These are phyloP conservation scores for Microplitis mediator DNA, from an alignment of 1,140 invertebrate species.

Conservation along the genomic window DNA sequence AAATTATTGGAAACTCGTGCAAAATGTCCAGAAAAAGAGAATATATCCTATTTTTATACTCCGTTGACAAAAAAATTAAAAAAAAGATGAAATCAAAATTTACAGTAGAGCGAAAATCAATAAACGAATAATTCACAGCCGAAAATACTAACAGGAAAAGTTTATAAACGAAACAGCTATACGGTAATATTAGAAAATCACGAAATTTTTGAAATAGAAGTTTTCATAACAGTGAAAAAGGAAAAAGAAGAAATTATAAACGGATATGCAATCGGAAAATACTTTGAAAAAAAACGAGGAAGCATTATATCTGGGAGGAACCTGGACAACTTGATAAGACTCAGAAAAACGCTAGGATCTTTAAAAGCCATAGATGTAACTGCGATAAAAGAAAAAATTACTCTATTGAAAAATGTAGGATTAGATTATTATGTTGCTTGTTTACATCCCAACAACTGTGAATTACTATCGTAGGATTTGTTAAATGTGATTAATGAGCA, in stretches of 20 bases:
- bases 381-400: slow-evolving; percentile 1
- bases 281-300: background rate
- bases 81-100: background rate
- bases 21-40: no score
- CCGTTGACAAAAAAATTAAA: background rate
- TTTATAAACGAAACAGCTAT: slow-evolving; percentile 12
- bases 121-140: slow-evolving; percentile 8
- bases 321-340: background rate
- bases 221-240: background rate
- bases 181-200: background rate
- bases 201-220: slow-evolving; percentile 22
- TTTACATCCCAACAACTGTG: background rate
- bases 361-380: slow-evolving; percentile 1
- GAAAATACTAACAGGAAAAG: background rate
- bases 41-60: no score
- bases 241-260: background rate
- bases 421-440: background rate
- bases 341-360: background rate
- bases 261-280: background rate
- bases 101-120: slow-evolving; percentile 7
- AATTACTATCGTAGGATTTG: background rate
- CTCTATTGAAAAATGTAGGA: background rate
- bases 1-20: no score
- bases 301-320: background rate
- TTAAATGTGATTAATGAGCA: background rate